phyloP scores from a whole-genome alignment of 2,797 vertebrate species.

The Sylvilagus floridanus region DNA sequence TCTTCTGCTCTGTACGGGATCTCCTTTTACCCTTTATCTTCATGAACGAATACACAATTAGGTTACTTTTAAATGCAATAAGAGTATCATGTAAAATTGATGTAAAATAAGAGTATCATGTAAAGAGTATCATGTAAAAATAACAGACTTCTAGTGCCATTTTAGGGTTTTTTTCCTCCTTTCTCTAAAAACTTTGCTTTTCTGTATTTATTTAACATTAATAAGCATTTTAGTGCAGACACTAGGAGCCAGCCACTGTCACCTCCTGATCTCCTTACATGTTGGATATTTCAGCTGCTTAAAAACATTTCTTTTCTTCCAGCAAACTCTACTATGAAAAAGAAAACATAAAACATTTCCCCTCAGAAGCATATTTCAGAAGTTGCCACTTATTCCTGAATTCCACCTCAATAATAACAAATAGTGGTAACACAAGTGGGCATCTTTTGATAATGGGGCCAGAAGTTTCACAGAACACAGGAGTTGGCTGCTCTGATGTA shows the following conservation, averaged over 20 bases:
- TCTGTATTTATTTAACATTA: slow-evolving; percentile 1
- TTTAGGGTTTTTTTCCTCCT: background rate
- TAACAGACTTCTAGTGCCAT: background rate
- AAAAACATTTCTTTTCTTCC: slow-evolving; percentile 32
- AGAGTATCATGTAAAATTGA: background rate
- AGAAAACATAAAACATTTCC: background rate
- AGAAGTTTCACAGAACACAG: background rate
- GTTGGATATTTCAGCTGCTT: slow-evolving; percentile 48
- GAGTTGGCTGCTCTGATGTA: background rate
- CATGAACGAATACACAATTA: background rate
- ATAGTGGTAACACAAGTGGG: background rate
- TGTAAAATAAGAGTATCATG: background rate
- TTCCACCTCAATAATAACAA: background rate
- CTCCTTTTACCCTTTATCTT: slow-evolving; percentile 41
- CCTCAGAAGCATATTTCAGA: background rate
- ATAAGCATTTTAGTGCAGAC: slow-evolving; percentile 1
- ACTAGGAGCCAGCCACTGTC: background rate
- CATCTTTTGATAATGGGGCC: background rate
- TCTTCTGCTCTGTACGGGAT: slow-evolving; percentile 1
- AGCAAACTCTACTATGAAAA: slow-evolving; percentile 25
- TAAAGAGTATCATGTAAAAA: background rate
- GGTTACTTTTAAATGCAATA: slow-evolving; percentile 12
- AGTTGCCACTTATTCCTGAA: slow-evolving; percentile 22
- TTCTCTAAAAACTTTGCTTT: slow-evolving; percentile 39
- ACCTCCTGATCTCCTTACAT: background rate